Conservation (phyloP, 1,140 invertebrate species). For the Cherax quadricarinatus region DNA sequence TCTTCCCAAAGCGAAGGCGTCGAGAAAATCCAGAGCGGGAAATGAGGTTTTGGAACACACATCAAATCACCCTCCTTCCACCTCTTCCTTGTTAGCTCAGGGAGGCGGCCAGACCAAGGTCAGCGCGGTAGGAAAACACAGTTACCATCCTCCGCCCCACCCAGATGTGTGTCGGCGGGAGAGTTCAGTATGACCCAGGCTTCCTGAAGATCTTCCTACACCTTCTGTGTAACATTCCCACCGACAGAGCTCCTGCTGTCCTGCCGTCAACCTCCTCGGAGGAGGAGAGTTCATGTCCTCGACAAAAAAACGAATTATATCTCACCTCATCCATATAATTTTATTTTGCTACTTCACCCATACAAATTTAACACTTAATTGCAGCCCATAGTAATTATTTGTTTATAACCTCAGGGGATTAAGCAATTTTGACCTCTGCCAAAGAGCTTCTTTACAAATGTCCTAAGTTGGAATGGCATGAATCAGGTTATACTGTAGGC, state of each 20-base stretch:
- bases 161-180: conserved; percentile 46
- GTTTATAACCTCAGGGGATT: not conserved
- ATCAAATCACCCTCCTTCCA: not conserved
- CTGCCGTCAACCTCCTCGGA: not conserved
- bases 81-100: not conserved
- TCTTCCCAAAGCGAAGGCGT: conserved; percentile 36
- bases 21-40: not conserved
- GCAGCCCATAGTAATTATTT: not conserved
- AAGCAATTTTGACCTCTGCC: conserved; percentile 5
- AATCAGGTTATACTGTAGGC: too few species aligned
- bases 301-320: not conserved
- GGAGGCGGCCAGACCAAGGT: not conserved
- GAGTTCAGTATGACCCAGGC: conserved; percentile 53
- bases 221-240: conserved; percentile 24
- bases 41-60: not conserved
- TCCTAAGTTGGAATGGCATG: not conserved
- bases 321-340: not conserved
- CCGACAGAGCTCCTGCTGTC: not conserved
- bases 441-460: not conserved
- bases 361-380: not conserved
- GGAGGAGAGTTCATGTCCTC: not conserved
- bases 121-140: not conserved
- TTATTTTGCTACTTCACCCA: not conserved
- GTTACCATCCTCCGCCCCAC: conserved; percentile 28
- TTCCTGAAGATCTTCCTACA: not conserved